Conservation (phyloP, 1,140 invertebrate genomes). For the Pogonomyrmex californicus region DNA sequence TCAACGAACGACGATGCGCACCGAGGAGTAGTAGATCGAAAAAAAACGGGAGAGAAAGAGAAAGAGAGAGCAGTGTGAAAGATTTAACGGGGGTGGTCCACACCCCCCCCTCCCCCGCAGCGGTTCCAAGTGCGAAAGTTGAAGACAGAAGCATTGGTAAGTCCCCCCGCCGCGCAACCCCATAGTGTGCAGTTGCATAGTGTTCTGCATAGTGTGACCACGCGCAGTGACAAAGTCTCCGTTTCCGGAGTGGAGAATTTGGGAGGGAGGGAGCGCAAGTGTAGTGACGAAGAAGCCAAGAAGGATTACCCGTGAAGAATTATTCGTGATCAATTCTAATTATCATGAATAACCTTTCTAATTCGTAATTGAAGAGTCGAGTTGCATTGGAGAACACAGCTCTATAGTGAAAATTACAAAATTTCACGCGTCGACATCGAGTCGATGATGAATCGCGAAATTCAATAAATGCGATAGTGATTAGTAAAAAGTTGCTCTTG, state of each 20-base stretch:
- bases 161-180: slow-evolving; percentile 47
- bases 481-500: background rate
- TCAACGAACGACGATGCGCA: slow-evolving; percentile 71
- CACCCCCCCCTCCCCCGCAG: slow-evolving; percentile 38
- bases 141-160: slow-evolving; percentile 65
- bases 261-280: background rate
- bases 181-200: slow-evolving; percentile 58
- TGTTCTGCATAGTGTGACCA: slow-evolving; percentile 67
- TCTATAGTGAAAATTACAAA: slow-evolving; percentile 20
- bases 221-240: slow-evolving; percentile 44
- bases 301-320: slow-evolving; percentile 52
- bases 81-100: slow-evolving; percentile 47
- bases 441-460: background rate
- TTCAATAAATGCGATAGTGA: slow-evolving; percentile 5
- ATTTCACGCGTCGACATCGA: background rate
- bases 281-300: slow-evolving; percentile 62
- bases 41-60: background rate
- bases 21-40: slow-evolving; percentile 66
- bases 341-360: slow-evolving; percentile 10
- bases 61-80: slow-evolving; percentile 46
- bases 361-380: background rate
- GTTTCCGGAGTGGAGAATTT: slow-evolving; percentile 26
- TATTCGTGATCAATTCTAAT: slow-evolving; percentile 7
- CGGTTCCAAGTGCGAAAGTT: slow-evolving; percentile 27
- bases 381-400: slow-evolving; percentile 8